Evolutionary conservation across 2,113 vertebrate genomes (phyloP), one percentile per base, ranked within the genome.

Genomic region (Apeltes quadracus): DNA sequence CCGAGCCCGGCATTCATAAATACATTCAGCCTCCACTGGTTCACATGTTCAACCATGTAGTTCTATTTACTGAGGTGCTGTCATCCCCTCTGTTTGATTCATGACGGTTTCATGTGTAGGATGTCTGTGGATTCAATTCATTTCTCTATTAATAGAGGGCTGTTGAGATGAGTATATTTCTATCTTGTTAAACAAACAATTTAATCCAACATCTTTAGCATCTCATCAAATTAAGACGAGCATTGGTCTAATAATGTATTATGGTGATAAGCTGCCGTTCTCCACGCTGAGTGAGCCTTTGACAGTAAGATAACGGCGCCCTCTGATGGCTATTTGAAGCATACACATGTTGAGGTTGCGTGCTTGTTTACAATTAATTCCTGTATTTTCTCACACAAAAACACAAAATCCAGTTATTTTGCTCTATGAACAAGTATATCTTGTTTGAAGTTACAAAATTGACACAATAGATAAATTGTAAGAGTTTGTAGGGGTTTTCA

Each of bases 251-350:
- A 25, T 55, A 39, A 69, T 76, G 13, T 29, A 20, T 50, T 22
- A 15, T 43, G 36, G 67, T 50, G 14, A 75, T 72, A 61, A 59
- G 44, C 23, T 59, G 23, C 15, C 16, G 50, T 29, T 75, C 56
- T 65, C n/a, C 13, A 29, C 51, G 41, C 3, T 56, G 46, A 61
- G 27, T 9, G 22, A 22, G n/a, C 14, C 44, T 48, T 18, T 23
- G 62, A 27, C 43, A 73, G 43, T 32, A 9, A 72, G 81, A 73
- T 72, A 76, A 86, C 57, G 38, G 83, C 84, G 46, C 90, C 91
- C 87, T 90, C 91, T 88, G 58, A 56, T 79, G 91, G 87, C 13
- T 25, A 15, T 32, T 64, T 64, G 14, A 11, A n/a, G 44, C 54
- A 67, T 7, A 62, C 1, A 18, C 16, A 8, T 15, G 2, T 10